Base-by-base conservation (phyloP, 2,113 vertebrate species). In the Sisor rabdophorus region DNA sequence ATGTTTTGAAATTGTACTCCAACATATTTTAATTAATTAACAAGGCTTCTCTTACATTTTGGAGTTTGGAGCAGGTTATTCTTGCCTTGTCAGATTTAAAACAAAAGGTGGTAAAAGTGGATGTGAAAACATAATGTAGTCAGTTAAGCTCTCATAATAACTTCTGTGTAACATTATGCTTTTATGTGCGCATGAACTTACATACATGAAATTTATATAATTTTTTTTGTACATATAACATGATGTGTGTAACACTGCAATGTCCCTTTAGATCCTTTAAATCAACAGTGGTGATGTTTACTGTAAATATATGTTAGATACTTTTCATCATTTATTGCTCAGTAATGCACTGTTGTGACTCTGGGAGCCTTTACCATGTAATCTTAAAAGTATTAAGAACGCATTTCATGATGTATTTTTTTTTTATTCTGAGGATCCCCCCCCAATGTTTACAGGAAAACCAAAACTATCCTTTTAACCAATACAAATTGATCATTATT, bases 1-100 rank as follows among this genome's bases (percentile, higher is more conserved):
- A 60, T 16, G 13, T 79, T 79, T 82, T 82, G 59, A 81, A 55
- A 80, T 55, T 73, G 26, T 60, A 12, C 19, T 63, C 54, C 61
- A 36, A 71, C 32, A 55, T 80, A 47, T 48, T 69, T 53, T 22
- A 26, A 55, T 52, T 30, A 9, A 44, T 68, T 40, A 47, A 54
- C 50, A 80, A 55, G 10, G 4, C 28, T 72, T 22, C 1, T 20
- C 4, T 52, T 20, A 47, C 63, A 40, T 63, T 16, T 10, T 20
- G 17, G 76, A 52, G 6, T 28, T 59, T 58, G 52, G 53, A 71
- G 11, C 69, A 54, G 28, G 70, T 30, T 44, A 9, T 17, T 44
- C 24, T 44, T 40, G 15, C 32, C 8, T 8, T 47, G 61, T 65
- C 63, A 24, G 20, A 1, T 65, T 47, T 44, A 47, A 24, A 24